Conservation (phyloP, 2,888 invertebrate genomes). For the Xylota sylvarum region DNA sequence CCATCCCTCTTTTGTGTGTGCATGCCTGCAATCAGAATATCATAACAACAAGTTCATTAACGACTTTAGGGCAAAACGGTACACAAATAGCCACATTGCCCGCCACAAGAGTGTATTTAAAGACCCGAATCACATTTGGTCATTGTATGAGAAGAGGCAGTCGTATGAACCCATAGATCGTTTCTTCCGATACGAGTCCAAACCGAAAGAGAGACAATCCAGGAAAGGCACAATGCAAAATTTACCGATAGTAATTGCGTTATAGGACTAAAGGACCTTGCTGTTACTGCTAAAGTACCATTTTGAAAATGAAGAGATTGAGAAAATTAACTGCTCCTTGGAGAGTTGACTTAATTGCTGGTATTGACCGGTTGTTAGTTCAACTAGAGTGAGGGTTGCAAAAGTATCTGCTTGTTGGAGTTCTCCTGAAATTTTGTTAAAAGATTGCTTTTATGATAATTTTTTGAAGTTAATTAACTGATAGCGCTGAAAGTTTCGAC, state of each 20-base stretch:
- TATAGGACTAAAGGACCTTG: conserved; percentile 64
- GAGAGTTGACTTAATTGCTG: conserved; percentile 74
- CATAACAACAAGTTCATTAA: conserved; percentile 77
- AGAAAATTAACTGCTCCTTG: conserved; percentile 75
- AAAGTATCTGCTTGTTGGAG: conserved; percentile 4
- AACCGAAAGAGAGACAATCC: conserved; percentile 9
- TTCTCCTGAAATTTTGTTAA: conserved; percentile 38
- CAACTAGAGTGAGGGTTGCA: conserved; percentile 8
- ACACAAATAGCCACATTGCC: conserved; percentile 71
- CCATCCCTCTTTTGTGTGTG: conserved; percentile 58
- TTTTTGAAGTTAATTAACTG: conserved; percentile 23
- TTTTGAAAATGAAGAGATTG: conserved; percentile 71
- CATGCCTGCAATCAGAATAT: conserved; percentile 69
- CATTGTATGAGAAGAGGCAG: conserved; percentile 36
- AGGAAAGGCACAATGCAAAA: conserved; percentile 43
- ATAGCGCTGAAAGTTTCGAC: conserved; percentile 13
- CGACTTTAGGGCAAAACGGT: conserved; percentile 64
- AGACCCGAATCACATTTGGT: conserved; percentile 69
- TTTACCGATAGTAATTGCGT: conserved; percentile 74
- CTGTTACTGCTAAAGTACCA: conserved; percentile 65
- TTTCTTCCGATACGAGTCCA: conserved; percentile 56
- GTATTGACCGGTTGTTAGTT: conserved; percentile 71
- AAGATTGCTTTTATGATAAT: conserved; percentile 61
- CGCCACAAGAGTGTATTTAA: conserved; percentile 74
- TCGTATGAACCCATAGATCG: conserved; percentile 38